These are phyloP conservation scores for Hydroisotoma schaefferi DNA, from an alignment of 2,888 invertebrate species.

Conservation along the genomic window DNA sequence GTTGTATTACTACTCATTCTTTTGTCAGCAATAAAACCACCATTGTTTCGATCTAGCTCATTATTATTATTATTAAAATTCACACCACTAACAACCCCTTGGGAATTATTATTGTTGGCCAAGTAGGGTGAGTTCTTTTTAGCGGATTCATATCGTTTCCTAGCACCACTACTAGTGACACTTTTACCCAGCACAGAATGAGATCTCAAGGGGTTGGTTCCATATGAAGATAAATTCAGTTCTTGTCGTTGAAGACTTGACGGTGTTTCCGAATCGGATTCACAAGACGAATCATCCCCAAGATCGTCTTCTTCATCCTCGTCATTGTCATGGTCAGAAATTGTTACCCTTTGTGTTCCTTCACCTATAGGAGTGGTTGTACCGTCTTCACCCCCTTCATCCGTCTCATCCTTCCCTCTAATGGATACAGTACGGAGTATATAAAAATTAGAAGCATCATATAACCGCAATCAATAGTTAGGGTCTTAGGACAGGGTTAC, in stretches of 20 bases:
- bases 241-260: too few species aligned
- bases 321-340: neutral
- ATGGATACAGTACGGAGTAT: neutral
- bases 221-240: too few species aligned
- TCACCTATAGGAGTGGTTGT: conserved; percentile 1
- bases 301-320: too few species aligned
- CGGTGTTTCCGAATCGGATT: too few species aligned
- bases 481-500: neutral
- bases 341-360: neutral
- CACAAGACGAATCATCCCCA: too few species aligned
- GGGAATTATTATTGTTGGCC: neutral
- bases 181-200: too few species aligned
- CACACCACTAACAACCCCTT: neutral
- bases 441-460: neutral
- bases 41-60: too few species aligned
- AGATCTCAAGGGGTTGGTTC: too few species aligned
- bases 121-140: too few species aligned
- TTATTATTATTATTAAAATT: neutral
- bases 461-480: neutral
- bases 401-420: conserved; percentile 20
- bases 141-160: too few species aligned
- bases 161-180: too few species aligned
- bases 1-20: neutral
- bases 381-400: conserved; percentile 5
- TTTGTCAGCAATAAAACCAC: neutral